Evolutionary conservation across 2,888 invertebrate genomes (phyloP), one percentile per base, ranked within the genome.

Genomic region (Cryptus armator): DNA sequence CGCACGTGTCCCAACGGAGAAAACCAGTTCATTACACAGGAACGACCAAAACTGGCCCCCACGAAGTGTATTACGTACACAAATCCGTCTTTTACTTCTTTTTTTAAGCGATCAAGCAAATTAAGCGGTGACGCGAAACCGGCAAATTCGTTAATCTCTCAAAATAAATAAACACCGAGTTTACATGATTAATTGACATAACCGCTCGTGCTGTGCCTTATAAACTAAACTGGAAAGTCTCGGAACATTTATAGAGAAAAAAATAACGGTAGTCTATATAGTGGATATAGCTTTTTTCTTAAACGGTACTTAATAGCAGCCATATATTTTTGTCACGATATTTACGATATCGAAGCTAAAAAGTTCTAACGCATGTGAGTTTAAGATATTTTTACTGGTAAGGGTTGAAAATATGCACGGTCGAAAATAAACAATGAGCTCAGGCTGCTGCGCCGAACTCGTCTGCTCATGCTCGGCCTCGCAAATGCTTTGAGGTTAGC

Each of bases 1-100:
- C 89, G 85, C 90, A 90, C 90, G 90, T 90, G 90, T 87, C 87
- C 37, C 83, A 53, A 59, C 71, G 37, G 51, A 66, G 37, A 66
- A 86, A 88, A 90, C 87, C 88, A 89, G 90, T 90, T 89, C 85
- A 85, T 62, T 46, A 32, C 44, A 43, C 46, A 43, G 46, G 9
- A 10, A 44, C 10, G n/a, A 46, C 32, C 19, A 43, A 59, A 44
- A 12, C 14, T 51, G 53, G 56, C 16, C 16, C 51, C 71, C 71
- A 48, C 70, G 48, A 66, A n/a, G 51, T 51, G 5, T 70, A 24
- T 24, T 24, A 32, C 3, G 37, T 14, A 6, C 29, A 62, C 5
- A 2, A n/a, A 62, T 37, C 9, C 37, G 6, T 37, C 37, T 37
- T 37, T 37, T 37, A 9, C 37, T 37, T 37, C 37, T 9, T 37